phyloP scores from a whole-genome alignment of 2,888 invertebrate genomes.

The Bibio marci region DNA sequence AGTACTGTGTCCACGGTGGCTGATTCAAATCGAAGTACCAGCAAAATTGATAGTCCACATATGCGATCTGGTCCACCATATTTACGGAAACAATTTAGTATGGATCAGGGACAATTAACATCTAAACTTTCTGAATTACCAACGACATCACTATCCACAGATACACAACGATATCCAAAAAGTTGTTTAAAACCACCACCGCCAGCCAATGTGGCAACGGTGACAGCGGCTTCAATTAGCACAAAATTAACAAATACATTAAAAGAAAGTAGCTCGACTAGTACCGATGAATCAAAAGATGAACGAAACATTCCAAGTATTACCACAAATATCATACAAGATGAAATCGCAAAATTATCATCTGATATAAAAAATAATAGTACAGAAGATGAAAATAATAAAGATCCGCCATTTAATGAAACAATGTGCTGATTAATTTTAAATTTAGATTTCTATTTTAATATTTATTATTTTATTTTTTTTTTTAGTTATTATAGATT shows the following conservation, averaged over 20 bases:
- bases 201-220: constrained; percentile 7
- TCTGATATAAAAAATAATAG: constrained; percentile 30
- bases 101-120: constrained; percentile 25
- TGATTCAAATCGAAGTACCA: not conserved
- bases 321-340: constrained; percentile 28
- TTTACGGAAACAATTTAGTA: constrained; percentile 29
- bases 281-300: constrained; percentile 28
- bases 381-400: constrained; percentile 25
- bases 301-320: constrained; percentile 25
- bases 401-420: constrained; percentile 29
- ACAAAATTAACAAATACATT: constrained; percentile 11
- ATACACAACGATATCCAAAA: not conserved
- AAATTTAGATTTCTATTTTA: not conserved
- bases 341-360: constrained; percentile 30
- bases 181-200: constrained; percentile 4
- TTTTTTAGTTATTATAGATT: not conserved
- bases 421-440: constrained; percentile 32
- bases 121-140: constrained; percentile 9
- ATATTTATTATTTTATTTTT: not conserved
- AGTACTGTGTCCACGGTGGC: not conserved
- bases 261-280: constrained; percentile 29
- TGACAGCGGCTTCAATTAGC: constrained; percentile 8
- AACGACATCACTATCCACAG: not conserved
- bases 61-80: not conserved
- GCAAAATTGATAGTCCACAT: no score